Percentiles rank a stretch among this genome's conserved stretches.
These are phyloP conservation scores for Misgurnus mizolepis DNA, from an alignment of 2,113 vertebrate genomes.

Conservation along the genomic window DNA sequence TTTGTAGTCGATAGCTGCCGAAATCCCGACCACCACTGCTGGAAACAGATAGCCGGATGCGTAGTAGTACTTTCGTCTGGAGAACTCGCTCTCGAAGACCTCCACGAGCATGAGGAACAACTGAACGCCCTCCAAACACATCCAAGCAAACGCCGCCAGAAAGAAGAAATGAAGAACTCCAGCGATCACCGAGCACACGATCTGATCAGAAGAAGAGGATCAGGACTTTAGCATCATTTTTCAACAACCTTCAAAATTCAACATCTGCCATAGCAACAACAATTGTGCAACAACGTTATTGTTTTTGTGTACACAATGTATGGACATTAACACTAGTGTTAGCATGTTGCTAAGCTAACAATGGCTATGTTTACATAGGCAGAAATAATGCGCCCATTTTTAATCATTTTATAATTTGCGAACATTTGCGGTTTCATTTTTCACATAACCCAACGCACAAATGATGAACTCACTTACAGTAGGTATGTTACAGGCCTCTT, in stretches of 20 bases:
- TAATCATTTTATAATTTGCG: too few species aligned
- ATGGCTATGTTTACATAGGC: too few species aligned
- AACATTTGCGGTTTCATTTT: too few species aligned
- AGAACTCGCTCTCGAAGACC: slow-evolving; percentile 98
- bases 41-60: slow-evolving; percentile 94
- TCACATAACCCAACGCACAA: too few species aligned
- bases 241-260: neutral
- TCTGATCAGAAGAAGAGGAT: slow-evolving; percentile 70
- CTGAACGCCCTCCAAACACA: slow-evolving; percentile 97
- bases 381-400: too few species aligned
- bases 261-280: too few species aligned
- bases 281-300: too few species aligned
- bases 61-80: slow-evolving; percentile 96
- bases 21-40: slow-evolving; percentile 91
- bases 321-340: too few species aligned
- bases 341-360: too few species aligned
- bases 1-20: slow-evolving; percentile 93
- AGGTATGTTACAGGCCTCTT: too few species aligned
- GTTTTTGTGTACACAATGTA: too few species aligned
- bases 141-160: slow-evolving; percentile 97
- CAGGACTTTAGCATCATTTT: slow-evolving; percentile 1
- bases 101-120: slow-evolving; percentile 98
- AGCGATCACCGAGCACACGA: slow-evolving; percentile 93
- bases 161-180: slow-evolving; percentile 98
- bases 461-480: too few species aligned